phyloP scores from a whole-genome alignment of 2,113 vertebrate species.

The Colistium nudipinnis region DNA sequence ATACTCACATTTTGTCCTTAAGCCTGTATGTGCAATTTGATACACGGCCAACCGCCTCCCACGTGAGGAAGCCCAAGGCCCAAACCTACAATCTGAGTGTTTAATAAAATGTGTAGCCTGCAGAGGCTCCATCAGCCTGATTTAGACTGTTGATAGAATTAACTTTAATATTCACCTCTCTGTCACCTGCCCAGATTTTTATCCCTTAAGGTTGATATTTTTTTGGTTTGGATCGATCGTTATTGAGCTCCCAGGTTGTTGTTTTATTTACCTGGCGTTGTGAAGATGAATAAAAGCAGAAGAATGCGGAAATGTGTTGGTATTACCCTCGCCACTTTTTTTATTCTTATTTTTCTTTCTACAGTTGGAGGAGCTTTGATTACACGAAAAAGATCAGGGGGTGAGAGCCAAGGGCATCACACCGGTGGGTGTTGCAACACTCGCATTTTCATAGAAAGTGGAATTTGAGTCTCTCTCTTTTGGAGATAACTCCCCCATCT shows the following conservation, averaged over 20 bases:
- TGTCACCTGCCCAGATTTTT: neutral
- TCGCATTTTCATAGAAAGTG: neutral
- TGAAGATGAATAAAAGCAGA: neutral
- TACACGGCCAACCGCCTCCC: neutral
- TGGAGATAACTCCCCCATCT: neutral
- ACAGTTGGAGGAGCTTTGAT: neutral
- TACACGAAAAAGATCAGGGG: neutral
- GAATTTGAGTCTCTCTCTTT: neutral
- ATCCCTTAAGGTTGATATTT: neutral
- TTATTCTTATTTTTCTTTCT: neutral
- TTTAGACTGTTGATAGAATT: neutral
- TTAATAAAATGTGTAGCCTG: neutral
- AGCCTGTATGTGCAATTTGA: slow-evolving; percentile 10
- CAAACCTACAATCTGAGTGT: neutral
- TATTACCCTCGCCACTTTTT: neutral
- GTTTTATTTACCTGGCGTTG: neutral
- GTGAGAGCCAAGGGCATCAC: neutral
- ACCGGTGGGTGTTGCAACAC: slow-evolving; percentile 1
- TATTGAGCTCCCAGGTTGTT: neutral
- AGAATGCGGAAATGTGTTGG: neutral
- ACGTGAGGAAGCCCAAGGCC: neutral
- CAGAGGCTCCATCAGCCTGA: neutral
- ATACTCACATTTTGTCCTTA: neutral
- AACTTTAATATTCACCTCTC: neutral
- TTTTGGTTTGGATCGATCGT: no score